Evolutionary conservation across 2,113 vertebrate species (phyloP).

Genomic region (Tautogolabrus adspersus): DNA sequence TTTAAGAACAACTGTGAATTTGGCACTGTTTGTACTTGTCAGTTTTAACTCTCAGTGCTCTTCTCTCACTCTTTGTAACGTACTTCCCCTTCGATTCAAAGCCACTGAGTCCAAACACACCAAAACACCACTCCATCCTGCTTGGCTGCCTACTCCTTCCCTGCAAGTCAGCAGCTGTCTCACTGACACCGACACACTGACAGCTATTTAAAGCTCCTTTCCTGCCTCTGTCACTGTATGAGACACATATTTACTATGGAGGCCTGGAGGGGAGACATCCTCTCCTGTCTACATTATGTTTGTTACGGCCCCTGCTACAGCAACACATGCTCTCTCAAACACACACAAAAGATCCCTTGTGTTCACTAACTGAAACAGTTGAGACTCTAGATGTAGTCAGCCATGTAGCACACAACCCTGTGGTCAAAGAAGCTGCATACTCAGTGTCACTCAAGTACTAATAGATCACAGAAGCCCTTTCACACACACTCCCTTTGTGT

Average conservation of each 20-base stretch:
- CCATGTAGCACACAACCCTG: conserved; percentile 23
- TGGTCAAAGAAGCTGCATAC: neutral
- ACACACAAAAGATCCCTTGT: conserved; percentile 37
- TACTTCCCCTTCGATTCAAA: conserved; percentile 60
- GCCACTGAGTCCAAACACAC: conserved; percentile 47
- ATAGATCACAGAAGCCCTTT: neutral
- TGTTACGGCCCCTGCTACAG: conserved; percentile 15
- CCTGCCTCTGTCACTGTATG: conserved; percentile 60
- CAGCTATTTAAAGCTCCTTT: conserved; percentile 70
- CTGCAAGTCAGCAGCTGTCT: conserved; percentile 69
- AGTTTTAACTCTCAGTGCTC: neutral
- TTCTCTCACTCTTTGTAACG: conserved; percentile 33
- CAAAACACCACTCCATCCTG: conserved; percentile 72
- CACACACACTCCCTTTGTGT: neutral
- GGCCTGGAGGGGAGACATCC: conserved; percentile 48
- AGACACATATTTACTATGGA: conserved; percentile 51
- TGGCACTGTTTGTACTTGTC: neutral
- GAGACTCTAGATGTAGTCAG: conserved; percentile 36
- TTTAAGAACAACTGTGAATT: neutral
- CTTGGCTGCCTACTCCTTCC: conserved; percentile 71
- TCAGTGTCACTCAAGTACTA: neutral
- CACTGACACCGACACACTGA: conserved; percentile 38
- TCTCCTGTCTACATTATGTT: conserved; percentile 41
- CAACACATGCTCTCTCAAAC: conserved; percentile 1
- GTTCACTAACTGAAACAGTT: conserved; percentile 28